Evolutionary conservation across 2,888 invertebrate species (phyloP).

Genomic region (Mesorhabditis sp.): DNA sequence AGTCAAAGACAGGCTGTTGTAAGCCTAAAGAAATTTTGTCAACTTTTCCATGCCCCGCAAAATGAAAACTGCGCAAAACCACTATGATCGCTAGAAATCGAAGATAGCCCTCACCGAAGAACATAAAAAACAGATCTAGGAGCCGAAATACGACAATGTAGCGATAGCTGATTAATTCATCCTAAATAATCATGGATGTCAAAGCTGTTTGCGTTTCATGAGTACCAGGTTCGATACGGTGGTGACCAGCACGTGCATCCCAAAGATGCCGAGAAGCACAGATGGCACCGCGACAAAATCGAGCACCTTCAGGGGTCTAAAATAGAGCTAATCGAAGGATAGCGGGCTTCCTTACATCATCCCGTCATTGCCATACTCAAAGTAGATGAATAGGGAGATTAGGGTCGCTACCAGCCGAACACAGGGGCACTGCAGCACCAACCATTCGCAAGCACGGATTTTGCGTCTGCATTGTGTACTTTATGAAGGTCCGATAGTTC

Average conservation of each 20-base stretch:
- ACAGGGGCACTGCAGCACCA: slow-evolving; percentile 51
- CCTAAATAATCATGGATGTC: slow-evolving; percentile 23
- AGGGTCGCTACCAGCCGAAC: slow-evolving; percentile 49
- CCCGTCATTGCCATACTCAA: slow-evolving; percentile 47
- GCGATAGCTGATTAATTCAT: slow-evolving; percentile 48
- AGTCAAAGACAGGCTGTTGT: slow-evolving; percentile 52
- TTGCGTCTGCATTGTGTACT: slow-evolving; percentile 25
- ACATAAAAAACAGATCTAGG: slow-evolving; percentile 32
- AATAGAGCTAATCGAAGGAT: slow-evolving; percentile 11
- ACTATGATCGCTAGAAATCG: not conserved
- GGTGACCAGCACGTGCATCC: slow-evolving; percentile 56
- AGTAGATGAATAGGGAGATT: slow-evolving; percentile 49
- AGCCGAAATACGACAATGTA: slow-evolving; percentile 45
- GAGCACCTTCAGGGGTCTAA: slow-evolving; percentile 47
- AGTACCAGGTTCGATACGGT: slow-evolving; percentile 46
- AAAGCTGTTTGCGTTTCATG: not conserved
- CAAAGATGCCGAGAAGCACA: slow-evolving; percentile 51
- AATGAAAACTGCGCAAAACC: slow-evolving; percentile 34
- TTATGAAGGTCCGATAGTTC: too few relatives aligned
- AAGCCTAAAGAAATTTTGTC: slow-evolving; percentile 19
- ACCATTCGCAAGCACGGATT: slow-evolving; percentile 45
- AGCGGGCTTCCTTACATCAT: slow-evolving; percentile 33
- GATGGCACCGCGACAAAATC: slow-evolving; percentile 53
- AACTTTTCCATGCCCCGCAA: not conserved
- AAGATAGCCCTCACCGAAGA: slow-evolving; percentile 10